These are phyloP conservation scores for Drosophila dives DNA, from an alignment of 2,888 invertebrate genomes.

Conservation along the genomic window DNA sequence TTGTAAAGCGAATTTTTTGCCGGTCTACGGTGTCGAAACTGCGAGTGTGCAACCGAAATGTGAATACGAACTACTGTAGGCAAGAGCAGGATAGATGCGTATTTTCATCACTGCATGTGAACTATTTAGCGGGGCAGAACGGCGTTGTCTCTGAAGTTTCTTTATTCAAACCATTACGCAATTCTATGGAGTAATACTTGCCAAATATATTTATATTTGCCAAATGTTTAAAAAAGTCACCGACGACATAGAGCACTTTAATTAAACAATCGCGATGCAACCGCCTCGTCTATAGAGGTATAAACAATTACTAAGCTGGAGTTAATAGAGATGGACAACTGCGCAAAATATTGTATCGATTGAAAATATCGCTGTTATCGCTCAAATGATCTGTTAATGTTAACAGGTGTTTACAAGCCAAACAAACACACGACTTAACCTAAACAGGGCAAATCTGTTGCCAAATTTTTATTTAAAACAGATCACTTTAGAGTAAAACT, in stretches of 20 bases:
- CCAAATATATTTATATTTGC: constrained; percentile 10
- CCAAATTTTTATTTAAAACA: background rate
- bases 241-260: constrained; percentile 3
- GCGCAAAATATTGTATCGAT: constrained; percentile 24
- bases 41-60: constrained; percentile 23
- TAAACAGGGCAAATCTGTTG: background rate
- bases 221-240: constrained; percentile 12
- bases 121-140: constrained; percentile 13
- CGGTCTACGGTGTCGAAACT: constrained; percentile 36
- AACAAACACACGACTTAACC: background rate
- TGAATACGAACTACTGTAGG: constrained; percentile 9
- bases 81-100: constrained; percentile 41
- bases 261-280: constrained; percentile 8
- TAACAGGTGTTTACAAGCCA: background rate
- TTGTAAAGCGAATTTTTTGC: constrained; percentile 15
- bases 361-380: constrained; percentile 10
- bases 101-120: constrained; percentile 25
- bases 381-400: constrained; percentile 15
- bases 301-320: constrained; percentile 42
- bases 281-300: constrained; percentile 25
- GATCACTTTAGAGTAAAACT: background rate
- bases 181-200: background rate
- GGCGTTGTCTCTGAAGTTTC: background rate
- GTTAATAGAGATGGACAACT: constrained; percentile 37
- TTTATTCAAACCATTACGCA: constrained; percentile 4